Base-by-base conservation (phyloP, 1,140 invertebrate genomes). In the Dryas iulia region DNA sequence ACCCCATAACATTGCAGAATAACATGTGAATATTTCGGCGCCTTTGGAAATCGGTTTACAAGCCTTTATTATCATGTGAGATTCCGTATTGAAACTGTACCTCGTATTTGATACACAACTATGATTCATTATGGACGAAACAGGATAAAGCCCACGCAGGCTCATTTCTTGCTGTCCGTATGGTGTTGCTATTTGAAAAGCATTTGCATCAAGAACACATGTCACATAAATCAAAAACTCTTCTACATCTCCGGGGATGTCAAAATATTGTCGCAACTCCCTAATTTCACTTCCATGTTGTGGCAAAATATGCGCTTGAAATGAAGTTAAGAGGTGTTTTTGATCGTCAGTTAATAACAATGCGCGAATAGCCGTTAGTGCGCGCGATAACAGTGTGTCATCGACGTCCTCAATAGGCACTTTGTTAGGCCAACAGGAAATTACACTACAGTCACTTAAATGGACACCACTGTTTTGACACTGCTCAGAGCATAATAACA, bases 41-140 rank as follows among this genome's bases (percentile, higher is more conserved):
- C 95, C 95, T 53, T 92, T 84, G 14, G 82, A 73, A 57, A 97
- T 97, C 4, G 93, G 87, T 54, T 93, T 90, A 0, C 94, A 92
- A 4, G 96, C 94, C 73, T 91, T 94, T 0, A 96, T 93, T 12
- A 93, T 89, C 86, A 97, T 94, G 28, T 92, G 88, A 18, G 92
- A 92, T 5, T 93, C 81, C 3, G 86, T 77, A 70, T 94, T 93
- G 68, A 95, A 96, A 39, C 93, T 90, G 68, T 96, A 95, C 18
- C 93, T 93, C 0, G 95, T 96, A 79, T 97, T 97, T 1, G 96
- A 95, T 8, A 93, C 89, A 77, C 96, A 97, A 30, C 92, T 93
- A 78, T 97, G 96, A 85, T 97, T 96, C 81, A 96, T 93, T 28
- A 97, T 86, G 12, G 95, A 94, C 1, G 95, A 94, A 18, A 96